Evolutionary conservation across 2,888 invertebrate genomes (phyloP).

Genomic region (Aphidoletes aphidimyza): DNA sequence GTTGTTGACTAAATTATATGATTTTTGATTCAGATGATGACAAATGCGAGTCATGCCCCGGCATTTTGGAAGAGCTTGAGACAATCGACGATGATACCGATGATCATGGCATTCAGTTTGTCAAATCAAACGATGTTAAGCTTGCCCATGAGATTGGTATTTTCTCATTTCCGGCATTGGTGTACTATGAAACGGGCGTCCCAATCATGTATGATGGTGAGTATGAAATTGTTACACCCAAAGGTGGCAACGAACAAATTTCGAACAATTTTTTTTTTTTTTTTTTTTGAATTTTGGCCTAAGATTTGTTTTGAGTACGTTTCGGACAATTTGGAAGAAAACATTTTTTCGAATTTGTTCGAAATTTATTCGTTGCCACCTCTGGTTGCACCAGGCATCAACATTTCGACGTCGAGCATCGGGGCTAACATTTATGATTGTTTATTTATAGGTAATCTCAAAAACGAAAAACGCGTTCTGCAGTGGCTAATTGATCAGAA

Average conservation of each 20-base stretch:
- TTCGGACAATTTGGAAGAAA: slow-evolving; percentile 63
- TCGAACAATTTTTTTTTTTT: slow-evolving; percentile 55
- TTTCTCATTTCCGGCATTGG: slow-evolving; percentile 90
- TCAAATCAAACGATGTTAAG: slow-evolving; percentile 90
- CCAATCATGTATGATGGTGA: slow-evolving; percentile 96
- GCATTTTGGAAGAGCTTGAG: slow-evolving; percentile 87
- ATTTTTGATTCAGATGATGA: slow-evolving; percentile 75
- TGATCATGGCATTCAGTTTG: slow-evolving; percentile 91
- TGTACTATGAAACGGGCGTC: slow-evolving; percentile 92
- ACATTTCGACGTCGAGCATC: too few species aligned
- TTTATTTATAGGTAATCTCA: slow-evolving; percentile 96
- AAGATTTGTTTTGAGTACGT: too few species aligned
- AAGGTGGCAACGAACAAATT: background rate
- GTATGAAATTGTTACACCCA: slow-evolving; percentile 61
- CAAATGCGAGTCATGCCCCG: slow-evolving; percentile 84
- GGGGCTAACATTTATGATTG: too few species aligned
- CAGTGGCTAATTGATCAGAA: slow-evolving; percentile 95
- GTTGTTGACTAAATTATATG: background rate
- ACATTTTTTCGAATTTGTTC: too few species aligned
- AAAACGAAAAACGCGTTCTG: slow-evolving; percentile 93
- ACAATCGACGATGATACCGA: slow-evolving; percentile 93
- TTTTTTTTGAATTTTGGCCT: too few species aligned
- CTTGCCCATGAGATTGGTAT: slow-evolving; percentile 91
- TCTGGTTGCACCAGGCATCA: too few species aligned
- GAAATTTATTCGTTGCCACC: too few species aligned